Base-by-base conservation (phyloP, 2,888 invertebrate genomes). In the Sinopyrophorus schimmeli region DNA sequence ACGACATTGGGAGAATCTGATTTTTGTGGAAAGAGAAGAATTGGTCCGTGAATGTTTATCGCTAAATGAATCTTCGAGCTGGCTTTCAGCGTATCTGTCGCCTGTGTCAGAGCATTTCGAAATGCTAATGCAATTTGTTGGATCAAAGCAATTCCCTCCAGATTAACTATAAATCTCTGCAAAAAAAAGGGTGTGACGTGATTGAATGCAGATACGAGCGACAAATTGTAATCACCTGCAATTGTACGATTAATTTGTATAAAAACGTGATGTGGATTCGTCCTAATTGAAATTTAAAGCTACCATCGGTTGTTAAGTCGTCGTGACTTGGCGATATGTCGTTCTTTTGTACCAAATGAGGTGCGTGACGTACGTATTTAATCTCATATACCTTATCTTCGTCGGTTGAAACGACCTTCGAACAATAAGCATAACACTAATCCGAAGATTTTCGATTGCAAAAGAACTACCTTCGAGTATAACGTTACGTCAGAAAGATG, bases 311-410 rank as follows among this genome's bases (percentile, higher is more conserved):
- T 62, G 77, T 78, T 31, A 81, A 73, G 52, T 68, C 71, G 30
- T 77, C 75, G 49, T 76, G 72, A 38, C 67, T 73, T n/a, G 73
- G 69, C 37, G 77, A 71, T 54, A 74, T 76, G 70, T 77, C 76
- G 71, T 73, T 72, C 61, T 64, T 79, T 30, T 75, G 76, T 49
- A 76, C 76, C 32, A 80, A 62, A 50, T 75, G 76, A 5, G 83
- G 79, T 20, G 84, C 83, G 10, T 86, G 82, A 5, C 86, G 77
- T 0, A 87, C 86, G 66, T 86, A 87, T 70, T 89, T 90, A 32
- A 89, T 71, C 63, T 90, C 89, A 53, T 89, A 77, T 0, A 90
- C 84, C 65, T 86, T 87, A 65, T 90, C 89, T 63, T 89, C 89
- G 55, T 90, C 89, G 0, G 87, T 84, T 68, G 84, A 82, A 14